These are phyloP conservation scores for Drosophila bocqueti DNA, from an alignment of 1,140 invertebrate genomes.

Conservation along the genomic window DNA sequence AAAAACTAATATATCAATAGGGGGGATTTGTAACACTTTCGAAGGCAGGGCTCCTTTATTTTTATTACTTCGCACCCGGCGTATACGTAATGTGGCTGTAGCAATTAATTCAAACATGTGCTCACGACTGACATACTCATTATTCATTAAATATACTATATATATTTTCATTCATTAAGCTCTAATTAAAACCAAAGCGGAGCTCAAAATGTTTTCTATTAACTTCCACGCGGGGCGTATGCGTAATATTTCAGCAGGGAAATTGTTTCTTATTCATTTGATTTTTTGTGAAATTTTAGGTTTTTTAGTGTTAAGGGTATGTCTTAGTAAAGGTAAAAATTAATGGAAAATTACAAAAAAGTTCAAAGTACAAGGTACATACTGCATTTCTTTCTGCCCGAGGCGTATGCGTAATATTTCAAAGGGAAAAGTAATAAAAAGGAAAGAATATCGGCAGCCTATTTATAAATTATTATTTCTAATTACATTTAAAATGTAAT, in stretches of 20 bases:
- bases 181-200: constrained; percentile 3
- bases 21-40: constrained; percentile 10
- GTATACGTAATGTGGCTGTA: constrained; percentile 2
- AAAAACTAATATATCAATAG: constrained; percentile 16
- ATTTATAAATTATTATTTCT: too few species aligned
- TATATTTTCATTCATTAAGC: not conserved
- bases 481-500: too few species aligned
- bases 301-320: not conserved
- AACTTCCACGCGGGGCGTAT: not conserved
- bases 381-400: too few species aligned
- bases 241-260: not conserved
- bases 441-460: too few species aligned
- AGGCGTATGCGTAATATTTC: not conserved
- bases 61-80: constrained; percentile 19
- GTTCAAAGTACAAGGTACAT: too few species aligned
- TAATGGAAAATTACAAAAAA: not conserved
- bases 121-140: not conserved
- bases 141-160: not conserved
- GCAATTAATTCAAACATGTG: not conserved
- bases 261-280: not conserved
- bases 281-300: not conserved
- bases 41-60: not conserved
- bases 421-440: not conserved
- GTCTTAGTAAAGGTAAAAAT: not conserved
- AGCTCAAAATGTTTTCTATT: not conserved